A percentile compares a stretch with the other conserved stretches of the same genome.
These are phyloP conservation scores for Nemotelus nigrinus DNA, from an alignment of 2,888 invertebrate species.

Conservation along the genomic window DNA sequence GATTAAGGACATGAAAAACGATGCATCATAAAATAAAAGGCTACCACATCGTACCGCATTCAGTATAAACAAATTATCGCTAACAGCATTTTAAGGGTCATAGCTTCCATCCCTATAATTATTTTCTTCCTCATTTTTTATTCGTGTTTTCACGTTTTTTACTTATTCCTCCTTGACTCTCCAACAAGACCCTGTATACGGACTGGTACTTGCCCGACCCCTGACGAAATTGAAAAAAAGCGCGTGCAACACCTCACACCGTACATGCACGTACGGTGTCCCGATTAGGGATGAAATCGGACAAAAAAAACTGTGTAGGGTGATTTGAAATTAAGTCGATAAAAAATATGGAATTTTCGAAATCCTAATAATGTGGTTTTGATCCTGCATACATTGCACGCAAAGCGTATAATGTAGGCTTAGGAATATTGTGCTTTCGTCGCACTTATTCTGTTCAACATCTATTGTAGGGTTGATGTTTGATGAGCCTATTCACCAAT, in stretches of 20 bases:
- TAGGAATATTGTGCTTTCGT: not conserved
- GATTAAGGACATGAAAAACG: not conserved
- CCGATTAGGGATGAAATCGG: no score
- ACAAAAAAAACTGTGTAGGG: constrained; percentile 5
- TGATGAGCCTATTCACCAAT: not conserved
- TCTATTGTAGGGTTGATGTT: no score
- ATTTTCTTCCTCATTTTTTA: not conserved
- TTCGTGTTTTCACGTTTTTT: not conserved
- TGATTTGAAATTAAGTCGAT: not conserved
- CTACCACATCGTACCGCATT: constrained; percentile 14
- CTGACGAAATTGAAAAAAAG: not conserved
- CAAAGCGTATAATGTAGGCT: not conserved
- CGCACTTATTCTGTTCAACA: no score
- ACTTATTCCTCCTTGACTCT: not conserved
- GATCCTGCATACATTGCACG: not conserved
- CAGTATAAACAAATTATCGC: constrained; percentile 39
- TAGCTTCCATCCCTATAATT: constrained; percentile 33
- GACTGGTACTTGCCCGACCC: no score
- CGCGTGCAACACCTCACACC: constrained; percentile 16
- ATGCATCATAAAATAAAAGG: not conserved
- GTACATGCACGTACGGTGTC: not conserved
- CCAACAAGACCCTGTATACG: not conserved
- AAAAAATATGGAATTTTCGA: not conserved
- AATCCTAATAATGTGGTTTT: constrained; percentile 19
- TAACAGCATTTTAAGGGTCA: constrained; percentile 34